These are phyloP conservation scores for Cenopis cana DNA, from an alignment of 2,888 invertebrate species.

Conservation along the genomic window DNA sequence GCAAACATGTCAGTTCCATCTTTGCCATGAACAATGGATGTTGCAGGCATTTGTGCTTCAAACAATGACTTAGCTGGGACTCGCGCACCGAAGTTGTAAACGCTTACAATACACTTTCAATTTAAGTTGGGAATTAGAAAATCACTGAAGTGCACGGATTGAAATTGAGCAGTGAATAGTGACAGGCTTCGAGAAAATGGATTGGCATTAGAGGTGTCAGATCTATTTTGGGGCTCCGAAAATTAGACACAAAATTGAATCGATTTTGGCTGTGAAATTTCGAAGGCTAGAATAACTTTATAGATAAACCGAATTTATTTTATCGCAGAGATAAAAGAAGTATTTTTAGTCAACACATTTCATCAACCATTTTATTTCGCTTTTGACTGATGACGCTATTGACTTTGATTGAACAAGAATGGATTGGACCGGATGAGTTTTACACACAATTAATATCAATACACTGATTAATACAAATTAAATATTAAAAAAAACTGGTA, in stretches of 20 bases:
- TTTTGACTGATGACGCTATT: too few relatives aligned
- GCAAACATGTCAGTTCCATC: constrained; percentile 40
- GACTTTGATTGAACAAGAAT: too few relatives aligned
- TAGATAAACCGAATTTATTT: background rate
- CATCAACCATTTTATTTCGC: too few relatives aligned
- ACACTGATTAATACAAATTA: too few relatives aligned
- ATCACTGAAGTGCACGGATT: constrained; percentile 9
- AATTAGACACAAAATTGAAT: background rate
- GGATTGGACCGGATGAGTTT: too few relatives aligned
- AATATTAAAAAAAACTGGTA: too few relatives aligned
- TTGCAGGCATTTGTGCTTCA: constrained; percentile 34
- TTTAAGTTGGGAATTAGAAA: constrained; percentile 40
- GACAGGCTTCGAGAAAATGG: constrained; percentile 1
- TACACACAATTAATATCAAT: too few relatives aligned
- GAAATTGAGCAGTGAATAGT: constrained; percentile 21
- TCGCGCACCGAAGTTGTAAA: constrained; percentile 31
- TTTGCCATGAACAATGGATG: constrained; percentile 34
- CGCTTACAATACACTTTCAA: constrained; percentile 32
- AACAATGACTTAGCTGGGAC: constrained; percentile 31
- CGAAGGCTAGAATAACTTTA: background rate
- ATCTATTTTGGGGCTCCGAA: background rate
- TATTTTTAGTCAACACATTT: too few relatives aligned
- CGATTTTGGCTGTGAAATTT: background rate
- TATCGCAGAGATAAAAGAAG: background rate
- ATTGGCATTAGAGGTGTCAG: background rate